phyloP scores from a whole-genome alignment of 2,888 invertebrate species.

The Andrena hattorfiana region DNA sequence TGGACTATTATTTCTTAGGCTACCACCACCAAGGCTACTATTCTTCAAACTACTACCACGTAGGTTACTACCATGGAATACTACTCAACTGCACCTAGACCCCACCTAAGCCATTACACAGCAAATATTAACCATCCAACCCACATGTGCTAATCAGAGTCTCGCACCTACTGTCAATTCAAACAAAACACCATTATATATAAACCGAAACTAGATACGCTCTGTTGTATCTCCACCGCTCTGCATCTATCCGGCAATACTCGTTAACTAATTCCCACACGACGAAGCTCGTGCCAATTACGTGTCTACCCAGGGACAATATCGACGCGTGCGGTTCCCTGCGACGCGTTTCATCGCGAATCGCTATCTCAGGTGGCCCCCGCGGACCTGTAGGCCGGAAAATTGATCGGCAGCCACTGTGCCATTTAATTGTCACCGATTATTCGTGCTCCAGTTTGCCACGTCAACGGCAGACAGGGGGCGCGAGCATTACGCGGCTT shows the following conservation, averaged over 20 bases:
- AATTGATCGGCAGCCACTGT: conserved; percentile 44
- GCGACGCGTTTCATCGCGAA: conserved; percentile 25
- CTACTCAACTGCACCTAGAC: neutral
- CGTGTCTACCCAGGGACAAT: neutral
- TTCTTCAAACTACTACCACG: neutral
- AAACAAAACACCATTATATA: neutral
- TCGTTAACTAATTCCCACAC: neutral
- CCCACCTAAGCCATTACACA: neutral
- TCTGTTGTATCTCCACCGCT: neutral
- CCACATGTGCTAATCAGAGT: neutral
- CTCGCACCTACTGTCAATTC: neutral
- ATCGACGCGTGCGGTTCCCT: conserved; percentile 2
- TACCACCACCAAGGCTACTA: neutral
- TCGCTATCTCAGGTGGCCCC: conserved; percentile 30
- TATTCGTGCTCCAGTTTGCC: conserved; percentile 64
- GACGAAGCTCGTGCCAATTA: conserved; percentile 29
- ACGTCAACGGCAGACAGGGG: conserved; percentile 54
- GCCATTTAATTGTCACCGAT: conserved; percentile 63
- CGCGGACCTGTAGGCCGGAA: neutral
- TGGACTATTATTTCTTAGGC: too few species aligned
- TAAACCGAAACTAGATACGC: neutral
- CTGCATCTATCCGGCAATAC: neutral
- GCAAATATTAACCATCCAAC: neutral
- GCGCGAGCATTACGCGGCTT: conserved; percentile 44
- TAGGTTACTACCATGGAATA: neutral